Evolutionary conservation across 2,113 vertebrate genomes (phyloP), one percentile per base, ranked within the genome.

Genomic region (Paracanthobrama guichenoti): DNA sequence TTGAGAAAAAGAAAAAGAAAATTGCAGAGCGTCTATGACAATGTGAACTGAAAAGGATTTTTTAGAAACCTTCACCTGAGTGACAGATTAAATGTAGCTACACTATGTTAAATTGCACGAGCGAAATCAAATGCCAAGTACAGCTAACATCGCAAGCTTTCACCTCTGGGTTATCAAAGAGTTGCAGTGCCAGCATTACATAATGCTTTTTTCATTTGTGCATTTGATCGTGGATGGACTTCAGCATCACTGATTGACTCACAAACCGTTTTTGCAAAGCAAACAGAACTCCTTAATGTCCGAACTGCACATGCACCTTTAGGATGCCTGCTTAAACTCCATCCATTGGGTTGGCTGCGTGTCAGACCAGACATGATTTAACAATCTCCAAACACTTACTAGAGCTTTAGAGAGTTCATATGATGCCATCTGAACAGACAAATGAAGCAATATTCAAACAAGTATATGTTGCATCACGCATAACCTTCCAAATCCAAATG

Each of bases 371-470:
- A 35, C 26, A 31, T 53, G 16, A 76, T 9, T 55, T 35, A 18
- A 76, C 48, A 10, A 18, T 55, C 28, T 35, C 31, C 18, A 77
- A 20, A 12, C 69, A 12, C 31, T 60, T 20, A 39, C 3, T 6
- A 80, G n/a, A 26, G n/a, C 53, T 46, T 20, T 20, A 64, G 57
- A 10, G 57, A 44, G 76, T 79, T 80, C 16, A 80, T 14, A 9
- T 78, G 24, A 67, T 26, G 79, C 9, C 16, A 31, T 50, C 12
- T 31, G 42, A 80, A 50, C 5, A 66, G 62, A 50, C 11, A 67
- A 67, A 80, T 80, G 6, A 67, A 67, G 79, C 79, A 80, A 80
- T 80, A 10, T 67, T 80, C 26, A 67, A 80, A 66, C 16, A 67
- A 13, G 60, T n/a, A 22, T 9, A 26, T 35, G 18, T 67, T 80